Conservation (phyloP, 2,888 invertebrate genomes). For the Tetheella fluctuosa region DNA sequence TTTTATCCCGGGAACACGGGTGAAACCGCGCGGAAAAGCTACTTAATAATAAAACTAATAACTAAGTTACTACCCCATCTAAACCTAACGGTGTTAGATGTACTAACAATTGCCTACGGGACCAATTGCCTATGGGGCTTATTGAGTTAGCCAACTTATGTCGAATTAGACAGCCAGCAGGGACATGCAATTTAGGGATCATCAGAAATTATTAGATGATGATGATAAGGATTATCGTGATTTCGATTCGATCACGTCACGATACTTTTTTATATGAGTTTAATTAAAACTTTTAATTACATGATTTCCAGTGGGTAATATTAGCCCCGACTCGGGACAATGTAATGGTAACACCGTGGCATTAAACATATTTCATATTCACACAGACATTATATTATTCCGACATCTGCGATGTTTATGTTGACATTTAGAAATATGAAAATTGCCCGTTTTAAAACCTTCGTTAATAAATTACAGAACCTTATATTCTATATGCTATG, state of each 20-base stretch:
- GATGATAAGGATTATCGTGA: no score
- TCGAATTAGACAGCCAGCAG: no score
- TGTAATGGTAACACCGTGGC: background rate
- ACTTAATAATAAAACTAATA: background rate
- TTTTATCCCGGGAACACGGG: no score
- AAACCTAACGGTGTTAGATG: background rate
- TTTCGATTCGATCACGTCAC: no score
- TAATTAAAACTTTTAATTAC: background rate
- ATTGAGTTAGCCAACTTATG: no score
- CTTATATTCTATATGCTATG: background rate
- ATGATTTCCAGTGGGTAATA: background rate
- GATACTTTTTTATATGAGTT: background rate
- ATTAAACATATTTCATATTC: conserved; percentile 2
- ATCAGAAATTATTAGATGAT: no score
- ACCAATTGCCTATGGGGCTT: no score
- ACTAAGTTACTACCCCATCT: no score
- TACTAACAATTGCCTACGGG: background rate
- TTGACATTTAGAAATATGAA: conserved; percentile 19
- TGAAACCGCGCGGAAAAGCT: no score
- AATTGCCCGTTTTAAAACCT: conserved; percentile 16
- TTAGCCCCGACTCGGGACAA: background rate
- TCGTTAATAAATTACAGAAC: conserved; percentile 1
- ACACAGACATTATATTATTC: conserved; percentile 31
- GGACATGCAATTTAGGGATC: no score
- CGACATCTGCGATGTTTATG: conserved; percentile 10